phyloP scores from a whole-genome alignment of 2,113 vertebrate species.

The Callochromis pleurospilus region DNA sequence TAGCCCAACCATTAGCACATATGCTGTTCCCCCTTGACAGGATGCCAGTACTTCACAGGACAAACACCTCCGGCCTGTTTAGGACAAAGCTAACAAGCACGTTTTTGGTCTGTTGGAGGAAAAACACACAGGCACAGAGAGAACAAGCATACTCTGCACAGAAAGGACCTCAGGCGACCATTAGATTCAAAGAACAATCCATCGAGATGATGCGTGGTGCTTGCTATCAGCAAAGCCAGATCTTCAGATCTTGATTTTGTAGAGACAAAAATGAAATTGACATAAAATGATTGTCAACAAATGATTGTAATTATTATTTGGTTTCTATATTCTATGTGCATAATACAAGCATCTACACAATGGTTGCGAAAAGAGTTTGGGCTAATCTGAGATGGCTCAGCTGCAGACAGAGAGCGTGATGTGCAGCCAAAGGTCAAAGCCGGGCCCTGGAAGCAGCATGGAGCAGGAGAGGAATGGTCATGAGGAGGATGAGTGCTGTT shows the following conservation, averaged over 20 bases:
- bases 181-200: not conserved
- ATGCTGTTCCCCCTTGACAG: not conserved
- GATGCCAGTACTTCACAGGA: not conserved
- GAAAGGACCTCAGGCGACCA: not conserved
- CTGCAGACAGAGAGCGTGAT: constrained; percentile 41
- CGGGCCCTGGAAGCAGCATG: constrained; percentile 24
- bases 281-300: not conserved
- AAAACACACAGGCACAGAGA: not conserved
- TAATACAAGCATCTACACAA: not conserved
- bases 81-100: not conserved
- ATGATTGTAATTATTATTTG: not conserved
- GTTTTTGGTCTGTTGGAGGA: not conserved
- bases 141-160: not conserved
- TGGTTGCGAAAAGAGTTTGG: not conserved
- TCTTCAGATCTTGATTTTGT: not conserved
- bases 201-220: not conserved
- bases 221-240: not conserved
- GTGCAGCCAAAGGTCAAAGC: constrained; percentile 46
- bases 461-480: constrained; percentile 35
- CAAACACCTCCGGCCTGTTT: not conserved
- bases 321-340: not conserved
- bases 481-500: constrained; percentile 43
- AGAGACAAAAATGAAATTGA: not conserved
- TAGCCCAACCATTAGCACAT: not conserved
- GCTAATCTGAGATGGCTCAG: constrained; percentile 28